Evolutionary conservation across 2,888 invertebrate genomes (phyloP), one percentile per base, ranked within the genome.

Genomic region (Reticulitermes lucifugus): DNA sequence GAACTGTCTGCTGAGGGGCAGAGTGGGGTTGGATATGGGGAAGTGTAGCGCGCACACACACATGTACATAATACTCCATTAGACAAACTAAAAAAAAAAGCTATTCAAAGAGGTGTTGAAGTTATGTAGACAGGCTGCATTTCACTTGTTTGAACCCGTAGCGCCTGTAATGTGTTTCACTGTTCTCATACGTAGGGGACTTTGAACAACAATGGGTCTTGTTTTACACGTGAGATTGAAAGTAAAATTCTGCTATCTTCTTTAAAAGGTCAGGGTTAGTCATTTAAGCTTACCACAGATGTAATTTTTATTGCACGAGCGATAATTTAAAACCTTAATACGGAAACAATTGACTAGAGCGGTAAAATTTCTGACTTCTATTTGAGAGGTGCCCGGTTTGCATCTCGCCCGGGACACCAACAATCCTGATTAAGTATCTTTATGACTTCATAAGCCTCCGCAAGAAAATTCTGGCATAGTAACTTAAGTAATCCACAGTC

Each of bases 51-150:
- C 70, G 6, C 46, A 71, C 71, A 25, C 71, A 41, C 73, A 73
- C 21, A 41, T 73, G 73, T 41, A 22, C 41, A 14, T 73, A 73
- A 73, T 73, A 73, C 73, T 73, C 73, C 73, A 73, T 73, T 73
- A 73, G 35, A 41, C 18, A 5, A 9, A 70, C n/a, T 29, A 73
- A 29, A 73, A 35, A 73, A 35, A 25, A 29, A 73, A 41, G 41
- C 18, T 21, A 41, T 41, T 41, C 29, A 73, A 73, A 73, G 41
- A 41, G 41, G 73, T 73, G 73, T 41, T 41, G 35, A 73, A 73
- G 71, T 71, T 71, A 29, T 73, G 35, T 73, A 41, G 73, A 73
- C 73, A 73, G 21, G 41, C 35, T 6, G 21, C 21, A 18, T 73
- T 10, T 35, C 70, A 70, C 70, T 70, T 70, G 25, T 70, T 70